A percentile compares a stretch with the other conserved stretches of the same genome.
Conservation (phyloP, 2,888 invertebrate species). For the Odontocolon sp. region DNA sequence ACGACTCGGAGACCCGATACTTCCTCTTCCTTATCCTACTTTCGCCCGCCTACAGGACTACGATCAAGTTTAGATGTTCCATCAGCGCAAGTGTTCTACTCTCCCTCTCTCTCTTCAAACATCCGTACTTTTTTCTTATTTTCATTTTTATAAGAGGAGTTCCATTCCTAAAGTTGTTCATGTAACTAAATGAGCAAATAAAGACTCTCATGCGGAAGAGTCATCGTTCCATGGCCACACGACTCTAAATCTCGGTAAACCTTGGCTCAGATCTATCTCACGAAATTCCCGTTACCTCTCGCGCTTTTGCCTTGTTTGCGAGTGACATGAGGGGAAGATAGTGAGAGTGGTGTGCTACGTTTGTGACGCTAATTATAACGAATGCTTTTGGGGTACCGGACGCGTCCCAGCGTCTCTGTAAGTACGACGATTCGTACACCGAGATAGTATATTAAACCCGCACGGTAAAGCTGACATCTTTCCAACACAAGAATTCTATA, state of each 20-base stretch:
- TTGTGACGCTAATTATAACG: conserved; percentile 71
- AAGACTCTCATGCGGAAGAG: not conserved
- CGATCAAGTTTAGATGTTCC: conserved; percentile 46
- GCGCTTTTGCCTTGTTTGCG: conserved; percentile 17
- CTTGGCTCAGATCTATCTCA: not conserved
- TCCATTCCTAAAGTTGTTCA: no score
- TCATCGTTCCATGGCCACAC: not conserved
- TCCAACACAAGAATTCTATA: no score
- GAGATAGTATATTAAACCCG: conserved; percentile 8
- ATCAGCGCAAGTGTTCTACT: conserved; percentile 27
- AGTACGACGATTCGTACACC: conserved; percentile 27
- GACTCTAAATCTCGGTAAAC: not conserved
- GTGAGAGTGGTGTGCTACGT: conserved; percentile 51
- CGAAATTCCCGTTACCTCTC: conserved; percentile 17
- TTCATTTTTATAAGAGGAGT: not conserved
- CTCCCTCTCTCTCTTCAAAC: conserved; percentile 5
- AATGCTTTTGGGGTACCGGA: conserved; percentile 65
- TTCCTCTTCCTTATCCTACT: conserved; percentile 41
- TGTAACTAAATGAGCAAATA: not conserved
- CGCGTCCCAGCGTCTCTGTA: conserved; percentile 5
- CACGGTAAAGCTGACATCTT: no score
- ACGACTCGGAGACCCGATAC: conserved; percentile 12
- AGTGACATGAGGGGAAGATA: conserved; percentile 30
- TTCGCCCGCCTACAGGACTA: conserved; percentile 11
- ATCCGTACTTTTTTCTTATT: not conserved